Conservation (phyloP, 1,140 invertebrate genomes). For the Pseudomyrmex flavicornis region DNA sequence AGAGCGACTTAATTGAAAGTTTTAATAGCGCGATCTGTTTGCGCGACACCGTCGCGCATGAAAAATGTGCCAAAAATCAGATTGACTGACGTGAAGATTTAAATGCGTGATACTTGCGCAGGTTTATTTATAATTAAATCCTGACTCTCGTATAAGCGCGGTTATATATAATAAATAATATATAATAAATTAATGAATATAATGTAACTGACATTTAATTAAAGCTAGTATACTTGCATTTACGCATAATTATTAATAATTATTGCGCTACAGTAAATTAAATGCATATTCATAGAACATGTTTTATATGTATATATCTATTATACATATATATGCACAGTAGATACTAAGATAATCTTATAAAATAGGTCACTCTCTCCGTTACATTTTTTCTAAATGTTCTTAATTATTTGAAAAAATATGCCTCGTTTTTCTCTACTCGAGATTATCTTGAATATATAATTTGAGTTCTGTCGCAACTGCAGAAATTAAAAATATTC, state of each 20-base stretch:
- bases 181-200: neutral
- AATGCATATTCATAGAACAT: neutral
- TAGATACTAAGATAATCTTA: too few relatives aligned
- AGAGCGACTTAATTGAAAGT: conserved; percentile 17
- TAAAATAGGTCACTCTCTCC: too few relatives aligned
- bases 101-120: neutral
- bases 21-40: conserved; percentile 16
- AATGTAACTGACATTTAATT: conserved; percentile 41
- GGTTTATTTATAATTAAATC: conserved; percentile 28
- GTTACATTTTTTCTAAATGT: too few relatives aligned
- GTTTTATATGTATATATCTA: neutral
- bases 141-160: neutral
- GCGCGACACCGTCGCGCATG: neutral
- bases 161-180: conserved; percentile 23
- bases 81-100: conserved; percentile 1
- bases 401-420: too few relatives aligned
- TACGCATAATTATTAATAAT: conserved; percentile 20
- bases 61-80: conserved; percentile 33
- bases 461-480: too few relatives aligned
- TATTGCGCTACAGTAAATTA: conserved; percentile 17
- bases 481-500: too few relatives aligned
- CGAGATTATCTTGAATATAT: too few relatives aligned
- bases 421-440: too few relatives aligned
- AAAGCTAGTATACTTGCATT: conserved; percentile 13
- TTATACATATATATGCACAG: too few relatives aligned